These are phyloP conservation scores for Tetragonula clypearis DNA, from an alignment of 1,140 invertebrate genomes.

Conservation along the genomic window DNA sequence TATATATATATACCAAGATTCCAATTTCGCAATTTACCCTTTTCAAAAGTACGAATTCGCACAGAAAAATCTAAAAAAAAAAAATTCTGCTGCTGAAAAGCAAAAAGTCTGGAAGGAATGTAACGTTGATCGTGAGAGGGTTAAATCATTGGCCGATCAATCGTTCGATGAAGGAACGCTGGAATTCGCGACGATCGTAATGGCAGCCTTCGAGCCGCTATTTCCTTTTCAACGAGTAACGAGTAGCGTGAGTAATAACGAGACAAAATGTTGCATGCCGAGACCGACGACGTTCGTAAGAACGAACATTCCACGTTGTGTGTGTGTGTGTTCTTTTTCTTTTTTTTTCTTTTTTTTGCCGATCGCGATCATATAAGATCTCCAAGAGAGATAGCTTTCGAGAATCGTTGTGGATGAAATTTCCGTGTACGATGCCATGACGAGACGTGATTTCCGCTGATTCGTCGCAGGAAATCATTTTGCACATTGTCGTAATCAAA, in stretches of 20 bases:
- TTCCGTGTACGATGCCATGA: neutral
- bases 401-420: neutral
- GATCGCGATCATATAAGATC: neutral
- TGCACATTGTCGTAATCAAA: neutral
- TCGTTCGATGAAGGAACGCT: neutral
- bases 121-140: neutral
- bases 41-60: too few relatives aligned
- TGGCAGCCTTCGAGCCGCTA: constrained; percentile 1
- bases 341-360: too few relatives aligned
- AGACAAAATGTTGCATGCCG: constrained; percentile 1
- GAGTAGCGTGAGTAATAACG: neutral
- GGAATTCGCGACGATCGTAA: constrained; percentile 2
- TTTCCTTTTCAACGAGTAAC: neutral
- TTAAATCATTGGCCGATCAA: neutral
- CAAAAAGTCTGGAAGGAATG: neutral
- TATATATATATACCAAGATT: too few relatives aligned
- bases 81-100: neutral
- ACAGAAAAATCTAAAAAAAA: too few relatives aligned
- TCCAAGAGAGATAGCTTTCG: neutral
- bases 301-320: neutral
- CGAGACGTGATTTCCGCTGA: neutral
- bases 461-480: neutral
- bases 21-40: too few relatives aligned
- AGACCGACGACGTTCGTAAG: neutral
- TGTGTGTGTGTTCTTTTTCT: too few relatives aligned